Evolutionary conservation across 2,113 vertebrate genomes (phyloP).

Genomic region (Piprites chloris): DNA sequence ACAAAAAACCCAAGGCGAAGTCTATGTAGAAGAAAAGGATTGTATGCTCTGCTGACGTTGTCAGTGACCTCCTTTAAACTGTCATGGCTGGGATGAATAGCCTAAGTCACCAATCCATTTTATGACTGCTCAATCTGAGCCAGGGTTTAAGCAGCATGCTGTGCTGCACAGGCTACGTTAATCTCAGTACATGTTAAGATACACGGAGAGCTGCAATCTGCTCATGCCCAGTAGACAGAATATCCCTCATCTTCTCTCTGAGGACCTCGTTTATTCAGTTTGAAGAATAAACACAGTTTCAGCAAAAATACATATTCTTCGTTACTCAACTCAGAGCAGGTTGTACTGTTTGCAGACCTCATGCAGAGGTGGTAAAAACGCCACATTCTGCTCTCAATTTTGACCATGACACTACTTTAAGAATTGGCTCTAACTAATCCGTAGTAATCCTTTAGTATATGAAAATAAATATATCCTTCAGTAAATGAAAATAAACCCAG

Average conservation of each 20-base stretch:
- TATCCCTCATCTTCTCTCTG: not conserved
- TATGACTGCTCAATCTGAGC: conserved; percentile 60
- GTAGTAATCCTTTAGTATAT: not conserved
- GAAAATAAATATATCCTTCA: conserved; percentile 17
- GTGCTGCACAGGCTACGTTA: not conserved
- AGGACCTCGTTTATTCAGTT: not conserved
- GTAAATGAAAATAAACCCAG: conserved; percentile 26
- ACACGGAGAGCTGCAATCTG: not conserved
- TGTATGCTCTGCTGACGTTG: not conserved
- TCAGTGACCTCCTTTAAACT: conserved; percentile 45
- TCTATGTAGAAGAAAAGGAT: not conserved
- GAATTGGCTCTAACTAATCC: conserved; percentile 13
- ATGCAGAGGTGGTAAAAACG: not conserved
- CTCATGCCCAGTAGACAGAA: not conserved
- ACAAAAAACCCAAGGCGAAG: not conserved
- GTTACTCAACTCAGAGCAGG: not conserved
- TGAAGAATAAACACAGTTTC: not conserved
- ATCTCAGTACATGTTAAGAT: not conserved
- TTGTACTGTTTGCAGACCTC: not conserved
- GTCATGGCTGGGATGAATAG: conserved; percentile 36
- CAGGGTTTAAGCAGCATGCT: not conserved
- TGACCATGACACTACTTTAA: not conserved
- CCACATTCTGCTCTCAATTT: not conserved
- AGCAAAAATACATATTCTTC: not conserved
- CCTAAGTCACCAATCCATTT: conserved; percentile 52